Percentiles rank a stretch among this genome's conserved stretches.
Evolutionary conservation across 2,888 invertebrate species (phyloP).

Genomic region (Argynnis bischoffii): DNA sequence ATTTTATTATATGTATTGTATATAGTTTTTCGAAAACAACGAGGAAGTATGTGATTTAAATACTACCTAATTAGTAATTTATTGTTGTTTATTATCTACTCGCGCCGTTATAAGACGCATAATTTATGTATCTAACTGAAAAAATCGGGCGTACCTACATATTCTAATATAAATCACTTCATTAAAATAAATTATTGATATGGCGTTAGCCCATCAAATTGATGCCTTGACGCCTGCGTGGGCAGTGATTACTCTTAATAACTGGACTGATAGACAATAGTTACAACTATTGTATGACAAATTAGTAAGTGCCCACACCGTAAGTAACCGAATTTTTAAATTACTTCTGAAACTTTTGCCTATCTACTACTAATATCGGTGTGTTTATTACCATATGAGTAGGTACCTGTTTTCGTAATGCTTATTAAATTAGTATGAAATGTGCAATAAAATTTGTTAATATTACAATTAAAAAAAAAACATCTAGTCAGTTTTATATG

Average conservation of each 20-base stretch:
- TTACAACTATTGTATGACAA: slow-evolving; percentile 27
- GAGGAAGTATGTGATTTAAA: too few relatives aligned
- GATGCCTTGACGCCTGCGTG: slow-evolving; percentile 49
- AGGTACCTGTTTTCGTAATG: too few relatives aligned
- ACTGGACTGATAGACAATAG: slow-evolving; percentile 42
- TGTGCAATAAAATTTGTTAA: too few relatives aligned
- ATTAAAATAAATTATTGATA: slow-evolving; percentile 46
- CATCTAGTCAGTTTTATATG: too few relatives aligned
- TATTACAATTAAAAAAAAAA: too few relatives aligned
- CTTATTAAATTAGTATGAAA: too few relatives aligned
- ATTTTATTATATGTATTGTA: too few relatives aligned
- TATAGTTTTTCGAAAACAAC: too few relatives aligned
- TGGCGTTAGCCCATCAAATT: slow-evolving; percentile 45
- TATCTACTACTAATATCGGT: too few relatives aligned
- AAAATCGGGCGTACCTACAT: neutral
- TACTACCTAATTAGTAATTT: neutral
- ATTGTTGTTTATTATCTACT: neutral
- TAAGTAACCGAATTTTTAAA: neutral
- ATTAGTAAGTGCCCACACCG: neutral
- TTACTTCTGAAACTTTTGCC: too few relatives aligned
- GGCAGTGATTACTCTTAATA: slow-evolving; percentile 52
- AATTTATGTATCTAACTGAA: slow-evolving; percentile 9
- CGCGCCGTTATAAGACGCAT: neutral
- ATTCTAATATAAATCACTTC: slow-evolving; percentile 15
- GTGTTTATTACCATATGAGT: too few relatives aligned